Base-by-base conservation (phyloP, 2,888 invertebrate genomes). In the Epistrophe grossulariae region DNA sequence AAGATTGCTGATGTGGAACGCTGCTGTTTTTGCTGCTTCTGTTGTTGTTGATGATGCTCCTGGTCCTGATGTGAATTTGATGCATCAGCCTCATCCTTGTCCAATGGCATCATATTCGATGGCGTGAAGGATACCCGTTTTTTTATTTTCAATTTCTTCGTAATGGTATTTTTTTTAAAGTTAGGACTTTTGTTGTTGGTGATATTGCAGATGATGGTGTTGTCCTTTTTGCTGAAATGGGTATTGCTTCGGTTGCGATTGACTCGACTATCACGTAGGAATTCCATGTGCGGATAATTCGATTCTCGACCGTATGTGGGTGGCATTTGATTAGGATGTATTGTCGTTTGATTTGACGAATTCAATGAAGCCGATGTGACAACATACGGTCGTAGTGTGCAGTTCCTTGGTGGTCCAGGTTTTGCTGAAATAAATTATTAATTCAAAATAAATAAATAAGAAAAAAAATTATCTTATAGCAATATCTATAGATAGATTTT, bases 351-450 rank as follows among this genome's bases (percentile, higher is more conserved):
- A 92, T 92, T 93, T 90, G 93, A 92, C 89, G 93, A 92, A 90
- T 92, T 93, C 90, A 92, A 90, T 88, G 94, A 94, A 92, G 92
- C 92, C 91, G 89, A 94, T 94, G 89, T 93, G 91, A 91, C 94
- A 93, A 91, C 94, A 64, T 96, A 95, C 59, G 95, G 94, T 90
- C 96, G 95, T 57, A 98, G 94, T 31, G 97, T 97, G 93, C 98
- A 98, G 93, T 98, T 98, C 88, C 96, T 95, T 89, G 97, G 94
- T 2, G 97, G 95, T 83, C 96, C 95, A 31, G 97, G 97, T 90
- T 96, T 96, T 35, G 96, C 97, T 96, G 93, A 57, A 90, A 92
- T 89, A 88, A 84, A 89, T 50, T 70, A 55, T 40, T 70, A 40
- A 80, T 24, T 3, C 24, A 24, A 24, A 24, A 24, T 87, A 77